Conservation (phyloP, 1,140 invertebrate species). For the Dendroctonus ponderosae region DNA sequence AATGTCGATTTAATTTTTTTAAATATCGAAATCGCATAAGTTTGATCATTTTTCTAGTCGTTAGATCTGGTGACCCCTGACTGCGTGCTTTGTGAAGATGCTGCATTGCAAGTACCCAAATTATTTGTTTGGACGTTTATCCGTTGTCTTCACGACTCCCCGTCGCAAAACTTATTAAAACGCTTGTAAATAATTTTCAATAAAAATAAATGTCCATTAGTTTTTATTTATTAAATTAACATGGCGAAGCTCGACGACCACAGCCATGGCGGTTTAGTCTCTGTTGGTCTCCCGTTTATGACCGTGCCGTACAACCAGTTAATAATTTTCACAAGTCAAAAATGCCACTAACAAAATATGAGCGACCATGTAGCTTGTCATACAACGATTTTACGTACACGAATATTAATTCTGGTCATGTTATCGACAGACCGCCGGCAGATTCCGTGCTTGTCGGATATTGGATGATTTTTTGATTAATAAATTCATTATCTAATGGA, state of each 20-base stretch:
- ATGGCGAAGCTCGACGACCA: constrained; percentile 6
- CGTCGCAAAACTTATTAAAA: constrained; percentile 21
- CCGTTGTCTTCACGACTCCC: constrained; percentile 16
- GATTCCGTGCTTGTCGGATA: not conserved
- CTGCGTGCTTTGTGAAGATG: not conserved
- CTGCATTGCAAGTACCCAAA: constrained; percentile 3
- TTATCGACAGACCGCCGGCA: constrained; percentile 18
- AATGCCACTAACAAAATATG: constrained; percentile 25
- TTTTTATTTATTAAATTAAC: constrained; percentile 23
- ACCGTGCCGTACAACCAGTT: constrained; percentile 22
- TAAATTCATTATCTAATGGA: no score
- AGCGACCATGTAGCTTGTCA: constrained; percentile 29
- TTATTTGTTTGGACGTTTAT: constrained; percentile 20
- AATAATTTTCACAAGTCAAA: constrained; percentile 27
- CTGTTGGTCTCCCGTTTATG: constrained; percentile 24
- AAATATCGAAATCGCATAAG: no score
- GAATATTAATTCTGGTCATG: constrained; percentile 27
- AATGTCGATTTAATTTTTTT: no score
- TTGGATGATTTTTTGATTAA: no score
- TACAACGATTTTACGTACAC: constrained; percentile 30
- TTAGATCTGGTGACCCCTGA: no score
- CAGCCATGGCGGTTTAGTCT: constrained; percentile 5
- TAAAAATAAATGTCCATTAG: constrained; percentile 22
- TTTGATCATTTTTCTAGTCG: no score
- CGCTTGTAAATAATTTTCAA: constrained; percentile 24